These are phyloP conservation scores for Sebastes nivosus DNA, from an alignment of 2,797 vertebrate species.

Conservation along the genomic window DNA sequence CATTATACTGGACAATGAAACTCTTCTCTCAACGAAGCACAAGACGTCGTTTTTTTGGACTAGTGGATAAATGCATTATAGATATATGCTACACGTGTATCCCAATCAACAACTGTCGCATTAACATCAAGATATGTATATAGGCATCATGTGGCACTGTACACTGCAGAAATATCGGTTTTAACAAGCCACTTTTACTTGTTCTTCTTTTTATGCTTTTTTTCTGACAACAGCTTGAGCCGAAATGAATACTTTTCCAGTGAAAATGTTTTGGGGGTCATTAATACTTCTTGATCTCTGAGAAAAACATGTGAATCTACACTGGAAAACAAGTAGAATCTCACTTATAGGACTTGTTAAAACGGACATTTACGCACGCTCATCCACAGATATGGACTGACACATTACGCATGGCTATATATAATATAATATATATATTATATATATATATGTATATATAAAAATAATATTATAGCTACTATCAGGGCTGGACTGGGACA, in stretches of 20 bases:
- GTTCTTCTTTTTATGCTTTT: not conserved
- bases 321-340: not conserved
- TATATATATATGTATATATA: not conserved
- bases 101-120: conserved; percentile 42
- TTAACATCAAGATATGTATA: conserved; percentile 67
- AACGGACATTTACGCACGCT: conserved; percentile 47
- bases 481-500: too few species aligned
- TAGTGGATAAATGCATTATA: conserved; percentile 45
- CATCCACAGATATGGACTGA: conserved; percentile 73
- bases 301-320: conserved; percentile 12
- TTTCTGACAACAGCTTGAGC: not conserved
- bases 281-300: conserved; percentile 20
- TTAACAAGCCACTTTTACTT: conserved; percentile 39
- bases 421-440: not conserved
- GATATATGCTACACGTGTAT: conserved; percentile 61
- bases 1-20: conserved; percentile 56
- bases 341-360: conserved; percentile 33
- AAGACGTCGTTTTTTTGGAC: conserved; percentile 42
- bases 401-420: conserved; percentile 58
- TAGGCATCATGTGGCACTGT: conserved; percentile 52
- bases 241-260: not conserved
- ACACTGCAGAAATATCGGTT: conserved; percentile 42
- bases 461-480: conserved; percentile 46
- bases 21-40: conserved; percentile 57
- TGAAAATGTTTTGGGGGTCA: not conserved